Percentiles rank a stretch among this genome's conserved stretches.
Conservation (phyloP, 2,797 vertebrate genomes). For the Chrosomus eos region DNA sequence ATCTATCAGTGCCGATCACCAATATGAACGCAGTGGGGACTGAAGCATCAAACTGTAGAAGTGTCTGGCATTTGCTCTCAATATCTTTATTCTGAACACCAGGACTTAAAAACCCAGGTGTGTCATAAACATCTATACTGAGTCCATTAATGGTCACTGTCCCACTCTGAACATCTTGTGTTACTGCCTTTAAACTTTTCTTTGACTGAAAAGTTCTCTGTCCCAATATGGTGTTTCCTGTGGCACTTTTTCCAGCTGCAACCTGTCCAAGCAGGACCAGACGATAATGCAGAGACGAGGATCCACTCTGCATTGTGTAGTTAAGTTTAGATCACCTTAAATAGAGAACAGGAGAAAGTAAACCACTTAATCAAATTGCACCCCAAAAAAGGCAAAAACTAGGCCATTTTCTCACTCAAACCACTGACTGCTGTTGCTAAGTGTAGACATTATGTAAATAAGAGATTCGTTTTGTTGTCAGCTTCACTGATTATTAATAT, state of each 20-base stretch:
- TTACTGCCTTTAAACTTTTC: not conserved
- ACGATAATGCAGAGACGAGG: not conserved
- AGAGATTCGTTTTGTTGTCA: too few species aligned
- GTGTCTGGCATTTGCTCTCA: not conserved
- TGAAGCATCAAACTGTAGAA: not conserved
- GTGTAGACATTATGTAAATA: too few species aligned
- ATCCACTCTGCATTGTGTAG: not conserved
- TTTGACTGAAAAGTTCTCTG: not conserved
- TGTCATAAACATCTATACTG: not conserved
- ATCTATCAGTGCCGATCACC: not conserved
- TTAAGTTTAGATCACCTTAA: too few species aligned
- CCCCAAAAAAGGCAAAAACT: too few species aligned
- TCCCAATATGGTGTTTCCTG: not conserved
- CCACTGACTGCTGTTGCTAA: too few species aligned
- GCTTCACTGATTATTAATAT: too few species aligned
- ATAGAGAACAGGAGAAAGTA: too few species aligned
- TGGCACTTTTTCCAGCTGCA: not conserved
- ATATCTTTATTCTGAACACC: not conserved
- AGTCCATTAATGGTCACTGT: not conserved
- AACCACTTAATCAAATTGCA: too few species aligned
- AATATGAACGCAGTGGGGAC: not conserved
- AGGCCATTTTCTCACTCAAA: too few species aligned
- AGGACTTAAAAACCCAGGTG: conserved; percentile 2
- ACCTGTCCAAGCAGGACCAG: not conserved
- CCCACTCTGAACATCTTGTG: not conserved